phyloP scores from a whole-genome alignment of 2,113 vertebrate genomes.

The Pseudorasbora parva region DNA sequence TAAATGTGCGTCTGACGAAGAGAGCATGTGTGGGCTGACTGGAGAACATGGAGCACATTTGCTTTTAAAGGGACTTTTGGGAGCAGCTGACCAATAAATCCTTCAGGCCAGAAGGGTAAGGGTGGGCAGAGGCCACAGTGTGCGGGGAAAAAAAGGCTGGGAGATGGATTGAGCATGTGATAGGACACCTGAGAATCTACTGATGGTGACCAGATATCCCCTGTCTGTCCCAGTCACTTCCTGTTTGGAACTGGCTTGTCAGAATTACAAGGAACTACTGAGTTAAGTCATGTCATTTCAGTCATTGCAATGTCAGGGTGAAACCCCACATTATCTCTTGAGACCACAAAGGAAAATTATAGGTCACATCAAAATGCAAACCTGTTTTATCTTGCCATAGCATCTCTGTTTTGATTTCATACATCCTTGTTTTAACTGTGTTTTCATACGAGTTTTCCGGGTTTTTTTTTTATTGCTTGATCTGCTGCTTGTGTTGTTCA shows the following conservation, averaged over 20 bases:
- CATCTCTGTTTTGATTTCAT: slow-evolving; percentile 22
- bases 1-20: slow-evolving; percentile 70
- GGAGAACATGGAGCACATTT: slow-evolving; percentile 63
- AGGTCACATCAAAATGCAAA: neutral
- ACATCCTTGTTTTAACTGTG: neutral
- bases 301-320: neutral
- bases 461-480: neutral
- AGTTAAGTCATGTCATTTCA: slow-evolving; percentile 13
- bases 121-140: slow-evolving; percentile 51
- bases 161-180: neutral
- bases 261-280: slow-evolving; percentile 16
- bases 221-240: slow-evolving; percentile 18
- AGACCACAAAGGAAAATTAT: neutral
- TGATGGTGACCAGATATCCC: neutral
- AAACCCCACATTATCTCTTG: slow-evolving; percentile 14
- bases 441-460: slow-evolving; percentile 3
- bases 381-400: slow-evolving; percentile 24
- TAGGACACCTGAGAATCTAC: slow-evolving; percentile 25
- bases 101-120: slow-evolving; percentile 69
- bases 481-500: slow-evolving; percentile 27
- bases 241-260: neutral
- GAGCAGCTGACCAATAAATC: slow-evolving; percentile 77
- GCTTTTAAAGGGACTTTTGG: slow-evolving; percentile 59
- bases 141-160: slow-evolving; percentile 47
- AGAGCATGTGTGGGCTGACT: slow-evolving; percentile 74